Evolutionary conservation across 2,113 vertebrate species (phyloP).

Genomic region (Lophotis ruficrista): DNA sequence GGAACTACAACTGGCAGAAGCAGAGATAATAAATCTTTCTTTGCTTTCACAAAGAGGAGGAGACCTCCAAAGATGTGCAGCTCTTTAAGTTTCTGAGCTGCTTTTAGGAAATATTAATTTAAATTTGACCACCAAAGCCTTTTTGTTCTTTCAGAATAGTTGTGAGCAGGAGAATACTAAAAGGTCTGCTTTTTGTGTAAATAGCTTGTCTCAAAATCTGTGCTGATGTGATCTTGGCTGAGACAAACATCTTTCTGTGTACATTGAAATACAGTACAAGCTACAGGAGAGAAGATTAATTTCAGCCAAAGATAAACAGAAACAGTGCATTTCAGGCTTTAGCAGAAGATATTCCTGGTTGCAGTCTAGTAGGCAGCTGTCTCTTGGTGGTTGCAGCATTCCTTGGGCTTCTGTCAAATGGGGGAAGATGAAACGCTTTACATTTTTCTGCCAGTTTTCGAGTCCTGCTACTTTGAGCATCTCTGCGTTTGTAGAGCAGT

Average conservation of each 20-base stretch:
- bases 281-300: not conserved
- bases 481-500: not conserved
- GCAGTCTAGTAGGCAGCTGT: conserved; percentile 9
- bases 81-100: not conserved
- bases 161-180: not conserved
- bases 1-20: not conserved
- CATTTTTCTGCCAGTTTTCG: not conserved
- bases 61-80: not conserved
- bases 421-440: not conserved
- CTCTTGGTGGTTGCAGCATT: not conserved
- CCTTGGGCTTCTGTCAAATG: not conserved
- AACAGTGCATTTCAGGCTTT: conserved; percentile 11
- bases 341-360: conserved; percentile 40
- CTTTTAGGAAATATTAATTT: not conserved
- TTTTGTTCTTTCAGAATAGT: not conserved
- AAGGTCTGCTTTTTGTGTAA: not conserved
- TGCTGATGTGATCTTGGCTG: not conserved
- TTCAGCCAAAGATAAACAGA: conserved; percentile 48
- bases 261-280: not conserved
- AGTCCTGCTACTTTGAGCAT: not conserved
- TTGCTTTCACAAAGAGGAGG: not conserved
- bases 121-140: not conserved
- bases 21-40: not conserved
- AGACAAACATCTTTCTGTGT: not conserved
- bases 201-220: not conserved